Percentiles rank a stretch among this genome's conserved stretches.
These are phyloP conservation scores for Anoplius nigerrimus DNA, from an alignment of 2,888 invertebrate genomes.

Conservation along the genomic window DNA sequence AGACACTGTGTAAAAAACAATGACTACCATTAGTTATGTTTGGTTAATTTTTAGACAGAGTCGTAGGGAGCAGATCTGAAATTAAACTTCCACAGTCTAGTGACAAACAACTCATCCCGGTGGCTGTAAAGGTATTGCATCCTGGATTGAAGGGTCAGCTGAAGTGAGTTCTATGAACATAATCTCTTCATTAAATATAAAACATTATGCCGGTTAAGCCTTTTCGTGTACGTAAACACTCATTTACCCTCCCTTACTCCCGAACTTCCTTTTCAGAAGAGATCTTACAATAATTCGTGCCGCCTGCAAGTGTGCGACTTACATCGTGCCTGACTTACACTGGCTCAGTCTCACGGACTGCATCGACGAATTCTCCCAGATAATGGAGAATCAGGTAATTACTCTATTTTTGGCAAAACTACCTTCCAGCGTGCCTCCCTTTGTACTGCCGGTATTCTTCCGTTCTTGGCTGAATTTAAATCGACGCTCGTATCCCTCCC, in stretches of 20 bases:
- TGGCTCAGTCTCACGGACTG: slow-evolving; percentile 76
- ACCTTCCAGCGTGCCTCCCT: neutral
- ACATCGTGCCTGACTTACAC: slow-evolving; percentile 69
- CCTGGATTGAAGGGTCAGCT: slow-evolving; percentile 70
- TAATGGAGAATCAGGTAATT: slow-evolving; percentile 74
- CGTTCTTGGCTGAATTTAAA: neutral
- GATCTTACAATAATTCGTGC: slow-evolving; percentile 73
- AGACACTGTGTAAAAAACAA: neutral
- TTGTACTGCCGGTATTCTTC: neutral
- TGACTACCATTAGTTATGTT: slow-evolving; percentile 6
- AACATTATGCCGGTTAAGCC: neutral
- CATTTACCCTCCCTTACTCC: neutral
- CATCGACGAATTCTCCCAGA: slow-evolving; percentile 74
- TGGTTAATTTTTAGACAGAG: slow-evolving; percentile 22
- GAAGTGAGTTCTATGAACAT: slow-evolving; percentile 46
- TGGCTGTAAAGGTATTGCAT: slow-evolving; percentile 75
- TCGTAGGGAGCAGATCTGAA: neutral
- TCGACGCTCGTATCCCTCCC: no score
- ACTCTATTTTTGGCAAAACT: slow-evolving; percentile 7
- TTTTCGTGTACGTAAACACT: neutral
- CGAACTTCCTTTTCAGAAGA: slow-evolving; percentile 49
- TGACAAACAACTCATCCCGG: slow-evolving; percentile 53
- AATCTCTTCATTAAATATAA: neutral
- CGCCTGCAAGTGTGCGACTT: slow-evolving; percentile 62
- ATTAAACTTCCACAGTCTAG: neutral